Conservation (phyloP, 92 coral and sea anemone species). For the Epizoanthus scotinus region DNA sequence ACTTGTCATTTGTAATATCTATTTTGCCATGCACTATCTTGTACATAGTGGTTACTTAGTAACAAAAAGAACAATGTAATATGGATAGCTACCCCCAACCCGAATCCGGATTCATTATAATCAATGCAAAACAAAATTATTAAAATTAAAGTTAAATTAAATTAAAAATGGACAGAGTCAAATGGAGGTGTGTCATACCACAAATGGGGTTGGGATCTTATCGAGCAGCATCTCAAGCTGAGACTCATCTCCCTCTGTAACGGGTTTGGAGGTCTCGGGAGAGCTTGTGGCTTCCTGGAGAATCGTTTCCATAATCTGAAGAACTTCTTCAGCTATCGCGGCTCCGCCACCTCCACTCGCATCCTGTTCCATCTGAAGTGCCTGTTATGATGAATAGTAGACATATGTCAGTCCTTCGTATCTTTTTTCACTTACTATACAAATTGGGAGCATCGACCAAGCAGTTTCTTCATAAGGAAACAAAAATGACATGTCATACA, state of each 20-base stretch:
- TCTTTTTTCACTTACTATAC: too few species aligned
- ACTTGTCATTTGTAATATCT: too few species aligned
- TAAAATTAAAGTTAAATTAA: too few species aligned
- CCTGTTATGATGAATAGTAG: slow-evolving; percentile 46
- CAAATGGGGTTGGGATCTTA: slow-evolving; percentile 94
- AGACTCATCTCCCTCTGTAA: slow-evolving; percentile 84
- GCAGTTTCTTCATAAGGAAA: too few species aligned
- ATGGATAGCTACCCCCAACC: too few species aligned
- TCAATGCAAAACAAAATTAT: neutral
- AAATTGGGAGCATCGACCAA: too few species aligned
- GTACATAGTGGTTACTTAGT: too few species aligned
- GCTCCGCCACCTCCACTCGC: slow-evolving; percentile 91
- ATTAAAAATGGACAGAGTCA: neutral
- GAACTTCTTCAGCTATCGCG: slow-evolving; percentile 90
- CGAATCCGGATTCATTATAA: too few species aligned
- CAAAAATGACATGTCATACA: too few species aligned
- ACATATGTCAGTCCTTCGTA: neutral
- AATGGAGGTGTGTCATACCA: slow-evolving; percentile 56
- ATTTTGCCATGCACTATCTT: too few species aligned
- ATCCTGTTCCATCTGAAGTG: slow-evolving; percentile 91
- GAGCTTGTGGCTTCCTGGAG: slow-evolving; percentile 89
- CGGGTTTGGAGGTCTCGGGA: slow-evolving; percentile 73
- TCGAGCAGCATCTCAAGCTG: slow-evolving; percentile 96
- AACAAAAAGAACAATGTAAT: too few species aligned
- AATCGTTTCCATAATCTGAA: slow-evolving; percentile 91